Evolutionary conservation across 2,113 vertebrate species (phyloP).

Genomic region (Carassius carassius): DNA sequence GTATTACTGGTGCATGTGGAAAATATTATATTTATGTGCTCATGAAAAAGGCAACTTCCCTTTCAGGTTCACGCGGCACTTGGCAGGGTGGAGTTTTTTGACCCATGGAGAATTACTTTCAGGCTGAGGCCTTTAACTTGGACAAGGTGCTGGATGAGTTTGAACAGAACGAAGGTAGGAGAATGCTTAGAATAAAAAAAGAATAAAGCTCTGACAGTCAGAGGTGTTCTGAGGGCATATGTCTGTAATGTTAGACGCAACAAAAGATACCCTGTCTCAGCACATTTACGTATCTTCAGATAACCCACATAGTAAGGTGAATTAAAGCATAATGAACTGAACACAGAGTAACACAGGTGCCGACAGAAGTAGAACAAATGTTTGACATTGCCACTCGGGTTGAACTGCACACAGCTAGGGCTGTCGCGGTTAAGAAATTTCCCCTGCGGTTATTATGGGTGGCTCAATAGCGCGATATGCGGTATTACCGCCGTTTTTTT

Average conservation of each 20-base stretch:
- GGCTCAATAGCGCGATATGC: too few relatives aligned
- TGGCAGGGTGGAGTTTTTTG: slow-evolving; percentile 83
- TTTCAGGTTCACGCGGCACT: slow-evolving; percentile 79
- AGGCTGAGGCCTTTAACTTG: slow-evolving; percentile 98
- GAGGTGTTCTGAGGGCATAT: not conserved
- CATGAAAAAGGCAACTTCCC: not conserved
- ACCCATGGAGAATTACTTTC: slow-evolving; percentile 99
- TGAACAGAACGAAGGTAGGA: slow-evolving; percentile 97
- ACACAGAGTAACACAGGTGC: slow-evolving; percentile 4
- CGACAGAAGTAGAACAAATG: not conserved
- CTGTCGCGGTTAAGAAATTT: too few relatives aligned
- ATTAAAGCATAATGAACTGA: slow-evolving; percentile 14
- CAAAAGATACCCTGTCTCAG: not conserved
- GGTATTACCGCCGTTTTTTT: too few relatives aligned
- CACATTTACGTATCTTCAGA: slow-evolving; percentile 27
- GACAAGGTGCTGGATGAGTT: slow-evolving; percentile 99
- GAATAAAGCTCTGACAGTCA: not conserved
- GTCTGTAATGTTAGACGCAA: not conserved
- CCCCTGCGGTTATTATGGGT: too few relatives aligned
- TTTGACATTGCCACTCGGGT: not conserved
- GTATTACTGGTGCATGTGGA: not conserved
- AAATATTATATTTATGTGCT: not conserved
- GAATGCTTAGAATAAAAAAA: not conserved
- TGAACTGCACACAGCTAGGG: not conserved
- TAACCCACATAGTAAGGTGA: not conserved